Percentiles rank a stretch among this genome's conserved stretches.
phyloP scores from a whole-genome alignment of 2,113 vertebrate species.

The Crotalus helleri region DNA sequence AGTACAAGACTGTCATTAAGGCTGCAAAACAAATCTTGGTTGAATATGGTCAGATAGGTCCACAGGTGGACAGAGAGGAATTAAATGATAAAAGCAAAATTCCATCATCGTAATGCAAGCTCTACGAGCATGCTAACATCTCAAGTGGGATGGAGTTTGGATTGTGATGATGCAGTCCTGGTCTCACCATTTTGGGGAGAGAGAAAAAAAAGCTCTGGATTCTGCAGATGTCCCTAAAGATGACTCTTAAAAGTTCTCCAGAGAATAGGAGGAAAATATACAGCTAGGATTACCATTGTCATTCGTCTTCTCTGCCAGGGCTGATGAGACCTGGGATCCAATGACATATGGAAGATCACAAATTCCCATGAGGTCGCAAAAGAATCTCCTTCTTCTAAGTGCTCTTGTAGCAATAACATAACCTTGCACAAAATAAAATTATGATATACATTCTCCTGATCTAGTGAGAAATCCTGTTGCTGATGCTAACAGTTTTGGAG shows the following conservation, averaged over 20 bases:
- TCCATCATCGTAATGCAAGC: too few relatives aligned
- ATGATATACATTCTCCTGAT: not conserved
- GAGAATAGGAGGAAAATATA: too few relatives aligned
- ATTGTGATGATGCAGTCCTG: not conserved
- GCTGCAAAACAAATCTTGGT: too few relatives aligned
- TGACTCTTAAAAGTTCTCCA: not conserved
- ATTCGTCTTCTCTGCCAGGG: too few relatives aligned
- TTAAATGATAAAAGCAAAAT: too few relatives aligned
- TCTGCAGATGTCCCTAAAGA: not conserved
- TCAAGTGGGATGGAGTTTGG: too few relatives aligned
- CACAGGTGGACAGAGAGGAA: too few relatives aligned
- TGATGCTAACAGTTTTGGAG: not conserved
- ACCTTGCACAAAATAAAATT: accelerated
- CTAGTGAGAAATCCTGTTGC: accelerated
- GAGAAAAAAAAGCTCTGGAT: not conserved
- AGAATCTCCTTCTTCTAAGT: not conserved
- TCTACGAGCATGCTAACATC: too few relatives aligned
- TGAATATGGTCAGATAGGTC: too few relatives aligned
- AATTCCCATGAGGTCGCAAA: not conserved
- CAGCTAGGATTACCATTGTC: too few relatives aligned
- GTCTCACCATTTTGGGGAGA: not conserved
- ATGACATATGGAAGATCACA: too few relatives aligned
- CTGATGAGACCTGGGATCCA: not conserved
- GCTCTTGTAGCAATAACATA: not conserved
- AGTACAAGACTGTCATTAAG: too few relatives aligned